phyloP scores from a whole-genome alignment of 1,140 invertebrate genomes.

The Lutraria rhynchaena region DNA sequence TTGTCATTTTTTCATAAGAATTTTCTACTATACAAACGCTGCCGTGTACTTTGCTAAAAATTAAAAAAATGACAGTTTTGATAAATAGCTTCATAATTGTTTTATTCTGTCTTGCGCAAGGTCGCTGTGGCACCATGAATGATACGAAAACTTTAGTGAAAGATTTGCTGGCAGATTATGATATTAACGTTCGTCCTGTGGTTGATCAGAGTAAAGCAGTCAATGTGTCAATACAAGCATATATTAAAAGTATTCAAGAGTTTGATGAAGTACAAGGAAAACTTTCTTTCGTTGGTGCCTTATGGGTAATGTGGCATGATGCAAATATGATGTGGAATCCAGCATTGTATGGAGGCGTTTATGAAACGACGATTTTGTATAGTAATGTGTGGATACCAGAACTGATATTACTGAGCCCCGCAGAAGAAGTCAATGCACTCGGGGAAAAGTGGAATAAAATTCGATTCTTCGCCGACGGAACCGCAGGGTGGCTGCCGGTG shows the following conservation, averaged over 20 bases:
- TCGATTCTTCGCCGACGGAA: neutral
- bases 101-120: too few species aligned
- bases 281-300: conserved; percentile 13
- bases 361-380: neutral
- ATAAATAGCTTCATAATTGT: too few species aligned
- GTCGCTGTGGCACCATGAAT: too few species aligned
- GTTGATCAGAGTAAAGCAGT: conserved; percentile 4
- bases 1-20: too few species aligned
- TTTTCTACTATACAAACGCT: too few species aligned
- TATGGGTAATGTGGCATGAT: conserved; percentile 24
- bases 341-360: neutral
- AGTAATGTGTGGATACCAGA: conserved; percentile 42
- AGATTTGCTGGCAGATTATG: conserved; percentile 12
- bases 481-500: neutral
- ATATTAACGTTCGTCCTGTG: conserved; percentile 35
- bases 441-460: conserved; percentile 31
- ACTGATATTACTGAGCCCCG: conserved; percentile 19
- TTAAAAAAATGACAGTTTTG: too few species aligned
- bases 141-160: conserved; percentile 29
- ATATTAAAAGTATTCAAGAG: conserved; percentile 27
- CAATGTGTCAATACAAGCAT: neutral
- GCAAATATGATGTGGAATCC: conserved; percentile 36
- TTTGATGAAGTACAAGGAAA: conserved; percentile 49
- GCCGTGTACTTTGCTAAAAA: too few species aligned
- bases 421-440: conserved; percentile 18